These are phyloP conservation scores for Alectura lathami DNA, from an alignment of 2,113 vertebrate genomes.

Conservation along the genomic window DNA sequence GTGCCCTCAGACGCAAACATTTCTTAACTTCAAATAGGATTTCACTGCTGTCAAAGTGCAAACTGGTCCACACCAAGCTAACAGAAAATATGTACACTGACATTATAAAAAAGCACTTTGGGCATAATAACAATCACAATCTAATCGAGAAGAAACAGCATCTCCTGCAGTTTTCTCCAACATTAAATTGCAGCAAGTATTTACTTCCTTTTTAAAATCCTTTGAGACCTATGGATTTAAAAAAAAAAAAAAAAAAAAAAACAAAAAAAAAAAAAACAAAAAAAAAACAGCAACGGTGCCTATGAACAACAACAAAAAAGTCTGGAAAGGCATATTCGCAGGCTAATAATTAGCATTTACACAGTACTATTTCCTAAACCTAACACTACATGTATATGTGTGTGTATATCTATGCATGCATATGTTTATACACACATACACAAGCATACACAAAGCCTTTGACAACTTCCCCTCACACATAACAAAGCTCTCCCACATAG, in stretches of 20 bases:
- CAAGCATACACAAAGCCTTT: not conserved
- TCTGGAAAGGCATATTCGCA: not conserved
- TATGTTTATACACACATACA: not conserved
- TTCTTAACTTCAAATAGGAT: not conserved
- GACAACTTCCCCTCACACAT: not conserved
- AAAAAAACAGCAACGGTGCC: too few relatives aligned
- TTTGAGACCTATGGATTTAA: not conserved
- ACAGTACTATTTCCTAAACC: not conserved
- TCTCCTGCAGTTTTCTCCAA: not conserved
- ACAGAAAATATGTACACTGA: not conserved
- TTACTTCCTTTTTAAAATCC: not conserved
- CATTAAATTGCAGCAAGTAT: not conserved
- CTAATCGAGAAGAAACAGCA: not conserved
- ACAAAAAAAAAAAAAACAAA: too few relatives aligned
- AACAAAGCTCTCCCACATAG: rapidly evolving
- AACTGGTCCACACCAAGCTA: not conserved
- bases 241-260: not conserved
- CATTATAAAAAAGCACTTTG: rapidly evolving
- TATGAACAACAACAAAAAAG: too few relatives aligned
- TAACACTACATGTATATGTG: not conserved
- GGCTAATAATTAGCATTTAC: not conserved
- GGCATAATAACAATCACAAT: not conserved
- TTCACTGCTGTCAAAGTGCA: not conserved
- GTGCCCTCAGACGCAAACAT: not conserved
- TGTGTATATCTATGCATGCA: too few relatives aligned